phyloP scores from a whole-genome alignment of 1,140 invertebrate genomes.

The Thaumatotibia leucotreta region DNA sequence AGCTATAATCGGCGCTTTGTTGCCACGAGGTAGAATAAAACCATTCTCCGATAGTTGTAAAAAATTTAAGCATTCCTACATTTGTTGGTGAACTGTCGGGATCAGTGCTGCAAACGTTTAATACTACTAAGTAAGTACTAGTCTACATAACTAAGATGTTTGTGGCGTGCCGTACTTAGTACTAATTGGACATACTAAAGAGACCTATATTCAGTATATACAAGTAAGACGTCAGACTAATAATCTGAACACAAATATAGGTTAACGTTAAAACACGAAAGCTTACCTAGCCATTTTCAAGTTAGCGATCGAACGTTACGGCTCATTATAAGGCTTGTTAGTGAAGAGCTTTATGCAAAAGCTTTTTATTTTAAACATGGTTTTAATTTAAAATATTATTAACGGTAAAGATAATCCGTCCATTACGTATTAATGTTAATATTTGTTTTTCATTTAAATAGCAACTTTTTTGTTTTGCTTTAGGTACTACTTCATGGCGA shows the following conservation, averaged over 20 bases:
- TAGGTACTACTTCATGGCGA: too few species aligned
- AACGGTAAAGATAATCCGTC: not conserved
- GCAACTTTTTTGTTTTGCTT: too few species aligned
- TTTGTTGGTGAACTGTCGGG: not conserved
- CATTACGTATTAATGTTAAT: too few species aligned
- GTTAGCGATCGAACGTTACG: conserved; percentile 53
- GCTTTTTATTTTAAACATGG: not conserved
- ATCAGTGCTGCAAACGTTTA: not conserved
- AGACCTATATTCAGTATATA: not conserved
- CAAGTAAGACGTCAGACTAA: conserved; percentile 7
- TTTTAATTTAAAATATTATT: not conserved
- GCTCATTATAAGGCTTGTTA: conserved; percentile 56
- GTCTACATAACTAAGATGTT: not conserved
- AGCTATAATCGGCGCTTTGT: too few species aligned
- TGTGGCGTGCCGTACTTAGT: not conserved
- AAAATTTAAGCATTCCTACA: too few species aligned
- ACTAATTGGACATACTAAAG: not conserved
- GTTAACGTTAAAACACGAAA: conserved; percentile 50
- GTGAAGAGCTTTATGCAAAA: conserved; percentile 35
- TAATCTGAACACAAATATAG: conserved; percentile 43
- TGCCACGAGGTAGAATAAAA: too few species aligned
- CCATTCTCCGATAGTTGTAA: too few species aligned
- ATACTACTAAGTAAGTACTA: not conserved
- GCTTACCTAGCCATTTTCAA: conserved; percentile 43
- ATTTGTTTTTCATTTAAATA: too few species aligned